A percentile compares a stretch with the other conserved stretches of the same genome.
These are phyloP conservation scores for Gymnoscopelus braueri DNA, from an alignment of 2,797 vertebrate species.

Conservation along the genomic window DNA sequence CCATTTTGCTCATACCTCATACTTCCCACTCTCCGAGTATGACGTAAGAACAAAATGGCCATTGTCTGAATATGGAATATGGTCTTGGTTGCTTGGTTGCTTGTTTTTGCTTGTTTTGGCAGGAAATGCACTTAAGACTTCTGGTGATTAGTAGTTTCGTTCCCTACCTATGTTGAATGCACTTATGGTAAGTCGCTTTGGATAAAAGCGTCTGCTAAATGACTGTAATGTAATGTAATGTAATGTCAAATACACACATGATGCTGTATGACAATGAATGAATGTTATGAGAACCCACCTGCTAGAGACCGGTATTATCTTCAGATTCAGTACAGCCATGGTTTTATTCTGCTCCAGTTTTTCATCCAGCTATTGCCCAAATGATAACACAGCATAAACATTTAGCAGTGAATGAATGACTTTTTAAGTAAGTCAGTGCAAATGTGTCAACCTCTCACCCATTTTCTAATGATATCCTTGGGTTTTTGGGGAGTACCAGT, in stretches of 20 bases:
- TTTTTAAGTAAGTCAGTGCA: background rate
- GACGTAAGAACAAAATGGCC: background rate
- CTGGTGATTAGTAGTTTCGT: too few relatives aligned
- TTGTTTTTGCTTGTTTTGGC: too few relatives aligned
- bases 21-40: background rate
- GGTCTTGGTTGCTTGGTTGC: too few relatives aligned
- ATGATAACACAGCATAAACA: background rate
- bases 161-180: too few relatives aligned
- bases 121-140: too few relatives aligned
- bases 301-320: slow-evolving; percentile 2
- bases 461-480: slow-evolving; percentile 38
- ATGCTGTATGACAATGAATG: background rate
- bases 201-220: too few relatives aligned
- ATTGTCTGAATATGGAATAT: background rate
- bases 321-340: slow-evolving; percentile 55
- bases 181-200: too few relatives aligned
- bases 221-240: too few relatives aligned
- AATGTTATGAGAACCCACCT: slow-evolving; percentile 40
- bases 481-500: slow-evolving; percentile 37
- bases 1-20: too few relatives aligned
- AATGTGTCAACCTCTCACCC: slow-evolving; percentile 54
- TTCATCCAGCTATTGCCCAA: slow-evolving; percentile 51
- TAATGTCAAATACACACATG: background rate
- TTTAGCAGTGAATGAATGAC: background rate
- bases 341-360: slow-evolving; percentile 44